phyloP scores from a whole-genome alignment of 2,113 vertebrate genomes.

The Actenoides hombroni region DNA sequence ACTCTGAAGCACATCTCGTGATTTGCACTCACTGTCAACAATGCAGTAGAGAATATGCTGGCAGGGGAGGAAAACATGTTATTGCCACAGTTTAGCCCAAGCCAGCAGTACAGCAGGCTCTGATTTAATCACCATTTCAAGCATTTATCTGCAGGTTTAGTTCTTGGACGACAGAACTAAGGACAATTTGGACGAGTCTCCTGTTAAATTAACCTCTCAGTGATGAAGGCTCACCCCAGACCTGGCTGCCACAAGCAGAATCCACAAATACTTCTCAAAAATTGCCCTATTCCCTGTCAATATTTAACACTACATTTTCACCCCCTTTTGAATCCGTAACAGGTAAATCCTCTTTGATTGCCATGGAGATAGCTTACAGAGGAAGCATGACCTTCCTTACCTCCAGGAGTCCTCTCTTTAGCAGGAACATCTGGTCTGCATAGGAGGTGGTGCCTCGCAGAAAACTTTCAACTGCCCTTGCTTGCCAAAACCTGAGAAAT shows the following conservation, averaged over 20 bases:
- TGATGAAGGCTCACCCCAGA: background rate
- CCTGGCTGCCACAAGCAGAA: background rate
- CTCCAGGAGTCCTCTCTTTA: slow-evolving; percentile 96
- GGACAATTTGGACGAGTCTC: background rate
- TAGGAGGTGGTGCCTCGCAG: slow-evolving; percentile 96
- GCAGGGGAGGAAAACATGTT: background rate
- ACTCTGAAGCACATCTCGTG: slow-evolving; percentile 95
- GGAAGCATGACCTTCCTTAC: slow-evolving; percentile 64
- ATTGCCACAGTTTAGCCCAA: background rate
- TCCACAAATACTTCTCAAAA: background rate
- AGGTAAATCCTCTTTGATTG: background rate
- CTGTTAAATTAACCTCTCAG: background rate
- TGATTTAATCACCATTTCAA: background rate
- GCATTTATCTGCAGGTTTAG: background rate
- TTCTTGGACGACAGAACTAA: background rate
- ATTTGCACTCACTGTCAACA: slow-evolving; percentile 96
- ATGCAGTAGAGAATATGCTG: slow-evolving; percentile 99
- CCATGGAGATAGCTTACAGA: background rate
- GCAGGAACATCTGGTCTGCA: slow-evolving; percentile 97
- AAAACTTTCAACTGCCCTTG: slow-evolving; percentile 97
- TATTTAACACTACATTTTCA: background rate
- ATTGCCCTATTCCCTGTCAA: background rate
- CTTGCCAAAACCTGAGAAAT: slow-evolving; percentile 92
- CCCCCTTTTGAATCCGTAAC: background rate
- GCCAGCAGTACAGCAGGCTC: background rate